Evolutionary conservation across 2,113 vertebrate genomes (phyloP).

Genomic region (Apodemus speciosus): DNA sequence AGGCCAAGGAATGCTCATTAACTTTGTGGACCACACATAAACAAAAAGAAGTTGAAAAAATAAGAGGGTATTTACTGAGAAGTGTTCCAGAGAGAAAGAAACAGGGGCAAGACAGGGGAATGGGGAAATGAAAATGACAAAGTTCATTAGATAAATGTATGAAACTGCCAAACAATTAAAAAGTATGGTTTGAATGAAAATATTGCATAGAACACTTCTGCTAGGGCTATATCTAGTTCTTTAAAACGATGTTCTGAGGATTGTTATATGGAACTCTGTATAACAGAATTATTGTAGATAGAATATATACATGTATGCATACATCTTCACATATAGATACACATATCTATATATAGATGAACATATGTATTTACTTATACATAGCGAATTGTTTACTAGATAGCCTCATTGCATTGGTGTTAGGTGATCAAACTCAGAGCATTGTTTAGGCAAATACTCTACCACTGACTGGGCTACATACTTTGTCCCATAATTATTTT

Average conservation of each 20-base stretch:
- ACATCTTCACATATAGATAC: not conserved
- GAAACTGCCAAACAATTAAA: not conserved
- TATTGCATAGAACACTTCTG: not conserved
- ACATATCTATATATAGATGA: not conserved
- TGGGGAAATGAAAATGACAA: not conserved
- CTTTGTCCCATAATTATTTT: not conserved
- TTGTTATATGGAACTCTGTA: not conserved
- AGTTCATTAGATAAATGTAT: not conserved
- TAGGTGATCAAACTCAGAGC: not conserved
- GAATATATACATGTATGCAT: not conserved
- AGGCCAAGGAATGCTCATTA: not conserved
- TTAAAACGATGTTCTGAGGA: slow-evolving; percentile 12
- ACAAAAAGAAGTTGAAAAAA: not conserved
- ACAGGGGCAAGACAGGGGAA: not conserved
- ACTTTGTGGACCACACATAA: not conserved
- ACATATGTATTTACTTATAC: not conserved
- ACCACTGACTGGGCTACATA: not conserved
- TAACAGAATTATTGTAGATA: slow-evolving; percentile 21
- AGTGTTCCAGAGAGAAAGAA: not conserved
- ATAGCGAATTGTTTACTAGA: not conserved
- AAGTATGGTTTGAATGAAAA: not conserved
- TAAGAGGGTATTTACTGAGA: not conserved
- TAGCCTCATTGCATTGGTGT: not conserved
- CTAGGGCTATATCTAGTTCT: not conserved
- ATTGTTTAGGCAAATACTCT: not conserved